Conservation (phyloP, 2,797 vertebrate species). For the Mycteria americana region DNA sequence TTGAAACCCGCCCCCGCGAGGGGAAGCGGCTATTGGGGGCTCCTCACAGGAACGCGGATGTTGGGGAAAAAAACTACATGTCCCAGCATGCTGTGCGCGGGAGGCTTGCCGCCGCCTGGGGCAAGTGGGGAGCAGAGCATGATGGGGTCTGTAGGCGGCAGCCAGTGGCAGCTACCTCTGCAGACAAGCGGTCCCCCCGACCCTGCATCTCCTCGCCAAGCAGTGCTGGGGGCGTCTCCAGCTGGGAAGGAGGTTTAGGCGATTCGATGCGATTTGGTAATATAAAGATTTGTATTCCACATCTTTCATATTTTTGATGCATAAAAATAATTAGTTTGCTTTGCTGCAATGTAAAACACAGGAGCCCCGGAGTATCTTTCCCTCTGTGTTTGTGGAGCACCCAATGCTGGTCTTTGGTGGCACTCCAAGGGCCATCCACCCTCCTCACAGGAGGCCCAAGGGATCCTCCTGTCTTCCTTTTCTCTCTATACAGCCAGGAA, state of each 20-base stretch:
- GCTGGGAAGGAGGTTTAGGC: background rate
- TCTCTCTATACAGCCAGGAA: background rate
- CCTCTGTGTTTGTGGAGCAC: accelerated
- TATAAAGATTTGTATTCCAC: no score
- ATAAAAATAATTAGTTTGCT: background rate
- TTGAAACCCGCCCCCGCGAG: background rate
- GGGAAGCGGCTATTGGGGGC: background rate
- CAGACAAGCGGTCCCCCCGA: accelerated
- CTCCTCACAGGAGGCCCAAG: background rate
- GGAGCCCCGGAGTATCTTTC: background rate
- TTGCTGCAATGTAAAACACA: background rate
- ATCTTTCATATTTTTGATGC: background rate
- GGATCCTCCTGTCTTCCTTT: background rate
- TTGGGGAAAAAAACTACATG: accelerated
- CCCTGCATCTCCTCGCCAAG: accelerated
- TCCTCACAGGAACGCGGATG: accelerated
- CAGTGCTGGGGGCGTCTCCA: background rate
- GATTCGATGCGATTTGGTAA: background rate
- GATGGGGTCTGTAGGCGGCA: background rate
- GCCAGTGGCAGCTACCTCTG: accelerated
- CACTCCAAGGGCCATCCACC: background rate
- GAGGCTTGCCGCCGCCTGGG: accelerated
- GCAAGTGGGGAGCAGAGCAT: background rate
- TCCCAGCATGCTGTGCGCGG: background rate
- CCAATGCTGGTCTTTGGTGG: background rate